phyloP scores from a whole-genome alignment of 1,140 invertebrate genomes.

The Physella acuta region DNA sequence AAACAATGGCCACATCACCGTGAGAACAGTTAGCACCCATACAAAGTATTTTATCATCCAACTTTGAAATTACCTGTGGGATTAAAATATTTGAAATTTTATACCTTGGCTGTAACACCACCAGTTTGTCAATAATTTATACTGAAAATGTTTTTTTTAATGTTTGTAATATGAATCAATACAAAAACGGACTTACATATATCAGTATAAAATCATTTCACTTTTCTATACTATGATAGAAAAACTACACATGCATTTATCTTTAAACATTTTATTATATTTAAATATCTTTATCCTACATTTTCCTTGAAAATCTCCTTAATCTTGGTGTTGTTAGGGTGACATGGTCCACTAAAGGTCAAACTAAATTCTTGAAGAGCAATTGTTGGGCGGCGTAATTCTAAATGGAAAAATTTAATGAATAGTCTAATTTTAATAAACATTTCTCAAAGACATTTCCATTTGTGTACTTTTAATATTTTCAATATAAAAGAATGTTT shows the following conservation, averaged over 20 bases:
- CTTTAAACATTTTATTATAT: background rate
- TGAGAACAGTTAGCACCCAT: conserved; percentile 31
- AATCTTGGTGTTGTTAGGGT: conserved; percentile 27
- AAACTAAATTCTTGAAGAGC: conserved; percentile 38
- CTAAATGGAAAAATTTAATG: conserved; percentile 25
- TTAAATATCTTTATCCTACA: background rate
- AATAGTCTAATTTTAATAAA: background rate
- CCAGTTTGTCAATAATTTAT: too few species aligned
- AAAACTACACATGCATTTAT: too few species aligned
- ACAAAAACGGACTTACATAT: too few species aligned
- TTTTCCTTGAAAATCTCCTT: conserved; percentile 27
- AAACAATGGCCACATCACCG: conserved; percentile 34
- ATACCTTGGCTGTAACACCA: too few species aligned
- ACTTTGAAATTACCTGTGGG: conserved; percentile 28
- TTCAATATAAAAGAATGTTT: too few species aligned
- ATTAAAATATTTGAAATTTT: too few species aligned
- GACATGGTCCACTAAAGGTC: conserved; percentile 37
- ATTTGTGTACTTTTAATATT: too few species aligned
- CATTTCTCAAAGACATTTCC: background rate
- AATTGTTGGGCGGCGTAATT: conserved; percentile 30
- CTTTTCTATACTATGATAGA: too few species aligned
- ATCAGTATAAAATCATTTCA: too few species aligned
- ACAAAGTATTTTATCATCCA: conserved; percentile 35
- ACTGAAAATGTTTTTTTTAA: too few species aligned
- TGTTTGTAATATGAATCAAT: too few species aligned